Percentiles rank a stretch among this genome's conserved stretches.
phyloP scores from a whole-genome alignment of 2,797 vertebrate genomes.

The Acanthopagrus latus region DNA sequence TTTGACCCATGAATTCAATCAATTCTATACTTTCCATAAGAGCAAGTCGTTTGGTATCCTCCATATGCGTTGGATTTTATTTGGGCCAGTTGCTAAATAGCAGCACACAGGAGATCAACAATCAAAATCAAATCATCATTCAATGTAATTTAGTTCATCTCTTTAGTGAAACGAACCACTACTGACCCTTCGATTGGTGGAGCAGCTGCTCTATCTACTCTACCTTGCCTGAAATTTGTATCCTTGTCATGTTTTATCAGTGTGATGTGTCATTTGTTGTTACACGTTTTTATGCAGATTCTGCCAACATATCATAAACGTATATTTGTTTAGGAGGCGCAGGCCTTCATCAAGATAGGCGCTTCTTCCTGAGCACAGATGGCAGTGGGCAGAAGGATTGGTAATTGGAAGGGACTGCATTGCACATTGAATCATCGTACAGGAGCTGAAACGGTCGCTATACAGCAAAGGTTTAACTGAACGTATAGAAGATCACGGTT shows the following conservation, averaged over 20 bases:
- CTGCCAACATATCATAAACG: conserved; percentile 34
- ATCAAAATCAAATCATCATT: too few relatives aligned
- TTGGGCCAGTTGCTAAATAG: too few relatives aligned
- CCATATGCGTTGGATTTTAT: too few relatives aligned
- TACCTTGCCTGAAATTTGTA: too few relatives aligned
- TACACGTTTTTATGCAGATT: conserved; percentile 12
- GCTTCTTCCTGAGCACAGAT: conserved; percentile 69
- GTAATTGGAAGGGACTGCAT: conserved; percentile 66
- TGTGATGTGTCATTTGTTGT: conserved; percentile 19
- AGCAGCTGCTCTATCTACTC: too few relatives aligned
- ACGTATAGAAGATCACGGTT: conserved; percentile 55
- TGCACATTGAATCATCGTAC: conserved; percentile 46
- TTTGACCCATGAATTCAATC: too few relatives aligned
- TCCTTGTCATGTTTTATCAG: background rate
- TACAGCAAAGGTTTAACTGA: conserved; percentile 46
- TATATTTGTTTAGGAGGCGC: conserved; percentile 57
- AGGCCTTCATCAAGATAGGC: conserved; percentile 34
- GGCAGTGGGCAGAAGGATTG: conserved; percentile 72
- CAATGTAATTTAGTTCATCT: too few relatives aligned
- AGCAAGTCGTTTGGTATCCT: too few relatives aligned
- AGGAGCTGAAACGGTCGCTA: conserved; percentile 25
- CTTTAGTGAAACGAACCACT: too few relatives aligned
- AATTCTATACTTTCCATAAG: too few relatives aligned
- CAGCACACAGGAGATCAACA: too few relatives aligned
- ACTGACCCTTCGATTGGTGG: too few relatives aligned